These are phyloP conservation scores for Vireo griseus DNA, from an alignment of 2,797 vertebrate genomes.

Conservation along the genomic window DNA sequence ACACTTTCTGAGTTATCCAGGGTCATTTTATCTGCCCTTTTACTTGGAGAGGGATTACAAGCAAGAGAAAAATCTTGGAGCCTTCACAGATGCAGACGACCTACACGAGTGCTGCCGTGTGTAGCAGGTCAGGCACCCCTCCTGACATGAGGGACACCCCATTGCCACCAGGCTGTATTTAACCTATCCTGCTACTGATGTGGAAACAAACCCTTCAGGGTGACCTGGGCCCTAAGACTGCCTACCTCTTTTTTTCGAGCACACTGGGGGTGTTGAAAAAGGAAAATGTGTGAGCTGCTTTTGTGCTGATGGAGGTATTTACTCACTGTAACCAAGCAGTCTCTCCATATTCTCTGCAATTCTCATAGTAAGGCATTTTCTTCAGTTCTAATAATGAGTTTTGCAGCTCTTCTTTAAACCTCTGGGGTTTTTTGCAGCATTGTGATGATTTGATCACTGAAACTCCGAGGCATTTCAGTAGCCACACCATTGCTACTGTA, in stretches of 20 bases:
- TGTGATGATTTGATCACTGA: not conserved
- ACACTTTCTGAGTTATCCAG: conserved; percentile 39
- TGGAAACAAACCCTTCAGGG: not conserved
- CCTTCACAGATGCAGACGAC: conserved; percentile 32
- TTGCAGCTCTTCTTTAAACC: not conserved
- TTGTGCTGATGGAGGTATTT: not conserved
- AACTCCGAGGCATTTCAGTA: not conserved
- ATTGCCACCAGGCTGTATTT: not conserved
- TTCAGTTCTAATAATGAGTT: not conserved
- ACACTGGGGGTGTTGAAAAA: not conserved
- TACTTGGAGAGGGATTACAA: conserved; percentile 39
- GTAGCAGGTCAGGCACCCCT: conserved; percentile 34
- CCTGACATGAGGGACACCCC: conserved; percentile 10
- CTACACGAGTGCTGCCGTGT: not conserved
- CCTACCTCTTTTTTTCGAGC: not conserved
- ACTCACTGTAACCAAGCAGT: not conserved
- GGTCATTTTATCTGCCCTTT: conserved; percentile 60
- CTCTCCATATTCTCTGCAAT: not conserved
- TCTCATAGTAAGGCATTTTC: not conserved
- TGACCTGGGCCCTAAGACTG: not conserved
- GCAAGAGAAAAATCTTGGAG: conserved; percentile 48
- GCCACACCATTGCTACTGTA: not conserved
- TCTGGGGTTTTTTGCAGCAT: not conserved
- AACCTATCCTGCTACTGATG: not conserved
- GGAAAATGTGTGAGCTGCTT: not conserved